phyloP scores from a whole-genome alignment of 2,113 vertebrate genomes.

The Corvus cornix region DNA sequence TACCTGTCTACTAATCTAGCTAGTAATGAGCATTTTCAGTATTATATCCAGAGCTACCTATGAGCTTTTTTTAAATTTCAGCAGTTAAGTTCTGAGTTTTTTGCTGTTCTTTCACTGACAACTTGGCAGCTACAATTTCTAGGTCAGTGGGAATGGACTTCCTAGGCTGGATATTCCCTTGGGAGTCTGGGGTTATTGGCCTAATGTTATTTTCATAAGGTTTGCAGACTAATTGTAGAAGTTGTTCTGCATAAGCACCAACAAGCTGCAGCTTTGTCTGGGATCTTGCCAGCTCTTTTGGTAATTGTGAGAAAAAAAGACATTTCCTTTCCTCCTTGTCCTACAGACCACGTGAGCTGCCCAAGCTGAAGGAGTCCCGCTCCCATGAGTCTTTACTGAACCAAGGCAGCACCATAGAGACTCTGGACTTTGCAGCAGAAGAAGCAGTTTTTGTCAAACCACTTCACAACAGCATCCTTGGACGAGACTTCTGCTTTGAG shows the following conservation, averaged over 20 bases:
- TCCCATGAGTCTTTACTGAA: conserved; percentile 93
- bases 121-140: background rate
- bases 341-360: conserved; percentile 84
- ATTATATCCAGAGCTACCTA: background rate
- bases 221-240: background rate
- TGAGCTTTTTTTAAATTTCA: background rate
- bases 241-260: background rate
- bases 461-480: conserved; percentile 94
- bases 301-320: background rate
- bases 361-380: conserved; percentile 89
- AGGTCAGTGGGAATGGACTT: background rate
- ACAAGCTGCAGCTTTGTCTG: background rate
- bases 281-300: background rate
- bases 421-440: conserved; percentile 87
- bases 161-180: background rate
- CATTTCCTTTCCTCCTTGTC: background rate
- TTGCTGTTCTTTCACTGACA: background rate
- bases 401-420: conserved; percentile 85
- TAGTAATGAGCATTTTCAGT: background rate
- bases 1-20: background rate
- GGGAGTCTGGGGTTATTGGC: background rate
- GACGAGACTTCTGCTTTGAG: conserved; percentile 98
- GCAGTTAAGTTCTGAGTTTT: background rate
- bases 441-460: conserved; percentile 89
- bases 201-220: background rate